Evolutionary conservation across 2,888 invertebrate species (phyloP), one percentile per base, ranked within the genome.

Genomic region (Pristionchus maxplancki): DNA sequence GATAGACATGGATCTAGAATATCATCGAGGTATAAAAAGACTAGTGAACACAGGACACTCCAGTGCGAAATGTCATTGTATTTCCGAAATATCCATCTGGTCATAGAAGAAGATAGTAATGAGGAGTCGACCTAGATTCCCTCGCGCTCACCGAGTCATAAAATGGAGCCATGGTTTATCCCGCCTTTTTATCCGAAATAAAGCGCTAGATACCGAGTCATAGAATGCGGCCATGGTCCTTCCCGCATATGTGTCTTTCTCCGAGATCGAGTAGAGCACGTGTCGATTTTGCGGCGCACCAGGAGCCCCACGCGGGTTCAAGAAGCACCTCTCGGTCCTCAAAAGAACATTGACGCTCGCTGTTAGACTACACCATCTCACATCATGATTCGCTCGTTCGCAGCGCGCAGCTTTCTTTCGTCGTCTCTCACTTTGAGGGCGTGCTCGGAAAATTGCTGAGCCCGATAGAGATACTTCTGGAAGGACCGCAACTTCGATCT

Each of bases 291-390:
- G 82, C 62, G 92, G 91, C 71, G 93, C 89, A 1, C 91, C 93
- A 15, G 94, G 94, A 11, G 95, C 90, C 24, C 95, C 95, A 24
- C 92, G 91, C 1, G 93, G 94, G 87, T 95, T 93, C 34, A 95
- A 92, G 90, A 95, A 95, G 28, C 93, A 92, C 89, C 95, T 90
- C 85, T 95, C 95, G 62, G 37, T 53, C 87, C 71, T 87, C 9
- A 53, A 53, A 3, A 17, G 53, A 53, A 44, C n/a, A n/a, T n/a
- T n/a, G n/a, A n/a, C n/a, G n/a, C n/a, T n/a, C n/a, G n/a, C n/a
- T n/a, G n/a, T n/a, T n/a, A n/a, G n/a, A n/a, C n/a, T n/a, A 44
- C 28, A 31, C 13, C n/a, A 37, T n/a, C 67, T 64, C 53, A 92
- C 92, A 90, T 90, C 85, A 92, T 92, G 15, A 91, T 62, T 87